phyloP scores from a whole-genome alignment of 2,113 vertebrate species.

The Onychorhynchus coronatus region DNA sequence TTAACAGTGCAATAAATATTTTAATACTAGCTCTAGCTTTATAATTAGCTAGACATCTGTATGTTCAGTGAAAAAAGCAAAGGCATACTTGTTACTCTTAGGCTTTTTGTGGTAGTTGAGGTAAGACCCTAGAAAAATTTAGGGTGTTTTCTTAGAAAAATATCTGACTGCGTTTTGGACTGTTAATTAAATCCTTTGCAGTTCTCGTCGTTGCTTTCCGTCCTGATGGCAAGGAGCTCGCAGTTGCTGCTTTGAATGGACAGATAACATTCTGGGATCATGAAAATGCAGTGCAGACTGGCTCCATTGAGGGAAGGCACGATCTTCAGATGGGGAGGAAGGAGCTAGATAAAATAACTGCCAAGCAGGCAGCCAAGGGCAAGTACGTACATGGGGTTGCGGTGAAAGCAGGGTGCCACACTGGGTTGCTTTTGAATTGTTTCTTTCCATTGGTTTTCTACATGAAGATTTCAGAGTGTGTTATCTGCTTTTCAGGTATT shows the following conservation, averaged over 20 bases:
- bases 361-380: conserved; percentile 90
- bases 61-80: not conserved
- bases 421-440: not conserved
- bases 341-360: conserved; percentile 92
- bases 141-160: not conserved
- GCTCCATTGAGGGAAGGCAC: conserved; percentile 86
- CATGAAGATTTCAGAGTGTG: not conserved
- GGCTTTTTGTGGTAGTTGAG: not conserved
- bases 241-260: conserved; percentile 86
- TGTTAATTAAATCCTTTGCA: conserved; percentile 27
- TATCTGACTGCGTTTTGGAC: not conserved
- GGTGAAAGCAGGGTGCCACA: fast-evolving
- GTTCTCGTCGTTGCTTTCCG: conserved; percentile 86
- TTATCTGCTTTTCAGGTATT: not conserved
- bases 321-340: conserved; percentile 91
- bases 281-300: conserved; percentile 78
- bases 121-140: not conserved
- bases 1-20: not conserved
- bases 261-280: conserved; percentile 94
- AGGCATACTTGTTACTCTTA: not conserved
- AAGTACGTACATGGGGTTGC: conserved; percentile 80
- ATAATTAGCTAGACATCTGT: not conserved
- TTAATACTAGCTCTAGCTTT: not conserved
- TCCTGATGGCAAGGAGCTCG: conserved; percentile 89
- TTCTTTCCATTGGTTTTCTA: not conserved